phyloP scores from a whole-genome alignment of 2,797 vertebrate species.

The Macrochelys suwanniensis region DNA sequence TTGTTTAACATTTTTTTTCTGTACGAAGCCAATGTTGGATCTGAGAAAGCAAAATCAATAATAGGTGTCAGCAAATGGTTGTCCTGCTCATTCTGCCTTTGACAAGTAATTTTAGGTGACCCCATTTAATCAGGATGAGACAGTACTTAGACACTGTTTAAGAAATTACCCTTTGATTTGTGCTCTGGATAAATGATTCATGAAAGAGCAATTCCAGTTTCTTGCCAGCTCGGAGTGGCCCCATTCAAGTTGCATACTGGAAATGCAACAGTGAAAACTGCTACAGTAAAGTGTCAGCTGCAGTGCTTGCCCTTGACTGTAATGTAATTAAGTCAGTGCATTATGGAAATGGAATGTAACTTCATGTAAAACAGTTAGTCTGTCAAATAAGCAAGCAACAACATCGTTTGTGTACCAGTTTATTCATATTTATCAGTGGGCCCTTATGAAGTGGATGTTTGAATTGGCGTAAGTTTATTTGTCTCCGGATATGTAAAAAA shows the following conservation, averaged over 20 bases:
- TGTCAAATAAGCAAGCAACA: constrained; percentile 43
- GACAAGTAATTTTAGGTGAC: constrained; percentile 68
- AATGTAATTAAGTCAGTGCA: constrained; percentile 44
- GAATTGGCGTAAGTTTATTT: constrained; percentile 44
- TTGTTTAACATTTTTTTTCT: constrained; percentile 70
- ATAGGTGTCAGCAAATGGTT: constrained; percentile 73
- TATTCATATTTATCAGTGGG: constrained; percentile 20
- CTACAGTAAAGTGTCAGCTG: not conserved
- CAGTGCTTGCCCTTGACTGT: not conserved
- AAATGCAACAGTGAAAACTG: constrained; percentile 52
- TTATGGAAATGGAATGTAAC: constrained; percentile 53
- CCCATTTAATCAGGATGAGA: constrained; percentile 61
- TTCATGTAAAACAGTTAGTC: constrained; percentile 27
- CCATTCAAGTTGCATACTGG: constrained; percentile 46
- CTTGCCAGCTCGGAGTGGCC: constrained; percentile 37
- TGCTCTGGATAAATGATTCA: constrained; percentile 52
- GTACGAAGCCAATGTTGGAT: constrained; percentile 43
- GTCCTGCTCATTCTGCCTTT: constrained; percentile 61
- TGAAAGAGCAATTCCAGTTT: constrained; percentile 38
- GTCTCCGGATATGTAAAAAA: constrained; percentile 1
- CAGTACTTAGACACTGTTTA: constrained; percentile 29
- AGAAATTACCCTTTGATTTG: constrained; percentile 48
- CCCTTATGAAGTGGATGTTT: constrained; percentile 34
- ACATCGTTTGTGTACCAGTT: constrained; percentile 49
- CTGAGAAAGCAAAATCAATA: constrained; percentile 76